Evolutionary conservation across 2,888 invertebrate species (phyloP).

Genomic region (Nebria salina): DNA sequence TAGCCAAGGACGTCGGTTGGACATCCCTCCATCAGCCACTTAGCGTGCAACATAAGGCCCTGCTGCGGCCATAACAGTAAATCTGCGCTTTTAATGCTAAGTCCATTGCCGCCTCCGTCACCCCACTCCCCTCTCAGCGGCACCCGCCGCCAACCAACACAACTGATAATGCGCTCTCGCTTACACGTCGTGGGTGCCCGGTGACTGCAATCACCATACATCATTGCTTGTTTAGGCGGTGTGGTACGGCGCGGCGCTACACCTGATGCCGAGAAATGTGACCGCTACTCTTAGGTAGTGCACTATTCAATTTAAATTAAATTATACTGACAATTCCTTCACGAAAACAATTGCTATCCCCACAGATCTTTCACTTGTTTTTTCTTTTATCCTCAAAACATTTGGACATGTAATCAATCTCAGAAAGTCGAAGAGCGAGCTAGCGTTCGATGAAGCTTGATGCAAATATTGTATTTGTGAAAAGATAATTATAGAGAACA

Average conservation of each 20-base stretch:
- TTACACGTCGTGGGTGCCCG: not conserved
- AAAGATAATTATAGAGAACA: not conserved
- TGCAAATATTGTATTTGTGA: not conserved
- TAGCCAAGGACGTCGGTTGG: conserved; percentile 38
- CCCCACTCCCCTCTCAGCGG: not conserved
- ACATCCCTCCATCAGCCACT: conserved; percentile 46
- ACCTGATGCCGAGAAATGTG: not conserved
- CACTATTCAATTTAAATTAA: no score
- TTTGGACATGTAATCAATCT: not conserved
- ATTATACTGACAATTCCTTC: no score
- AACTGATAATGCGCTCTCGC: conserved; percentile 1
- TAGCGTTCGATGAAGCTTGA: not conserved
- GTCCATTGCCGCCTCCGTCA: not conserved
- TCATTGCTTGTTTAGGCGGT: conserved; percentile 13
- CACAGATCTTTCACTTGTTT: no score
- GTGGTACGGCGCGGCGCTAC: conserved; percentile 5
- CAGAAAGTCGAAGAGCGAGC: not conserved
- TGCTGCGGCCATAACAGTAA: conserved; percentile 44
- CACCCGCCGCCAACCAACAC: not conserved
- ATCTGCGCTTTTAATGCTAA: conserved; percentile 42
- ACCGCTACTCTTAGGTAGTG: not conserved
- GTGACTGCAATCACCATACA: conserved; percentile 14
- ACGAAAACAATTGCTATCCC: no score
- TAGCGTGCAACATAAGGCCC: conserved; percentile 43
- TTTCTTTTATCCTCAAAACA: not conserved